Conservation (phyloP, 2,888 invertebrate genomes). For the Lasius platythorax region DNA sequence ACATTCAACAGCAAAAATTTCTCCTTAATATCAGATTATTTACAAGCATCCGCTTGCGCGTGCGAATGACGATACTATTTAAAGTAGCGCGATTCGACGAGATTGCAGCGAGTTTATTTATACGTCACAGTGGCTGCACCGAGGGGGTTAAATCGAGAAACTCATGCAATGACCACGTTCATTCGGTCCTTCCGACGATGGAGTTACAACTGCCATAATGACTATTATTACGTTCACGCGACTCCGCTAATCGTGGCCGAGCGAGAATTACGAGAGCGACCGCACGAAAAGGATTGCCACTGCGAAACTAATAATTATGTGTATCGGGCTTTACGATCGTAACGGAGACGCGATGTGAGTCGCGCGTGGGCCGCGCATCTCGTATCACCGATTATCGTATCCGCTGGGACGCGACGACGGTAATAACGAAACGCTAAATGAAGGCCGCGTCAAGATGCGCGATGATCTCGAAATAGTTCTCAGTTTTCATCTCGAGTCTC, state of each 20-base stretch:
- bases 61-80: conserved; percentile 26
- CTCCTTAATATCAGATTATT: background rate
- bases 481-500: background rate
- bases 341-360: conserved; percentile 11
- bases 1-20: background rate
- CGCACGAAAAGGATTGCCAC: conserved; percentile 47
- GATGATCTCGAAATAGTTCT: conserved; percentile 30
- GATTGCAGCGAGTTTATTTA: conserved; percentile 24
- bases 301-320: conserved; percentile 38
- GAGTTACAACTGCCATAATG: conserved; percentile 50
- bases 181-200: conserved; percentile 49
- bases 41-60: conserved; percentile 1
- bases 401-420: conserved; percentile 1
- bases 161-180: conserved; percentile 35
- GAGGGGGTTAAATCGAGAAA: conserved; percentile 50
- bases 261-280: conserved; percentile 42
- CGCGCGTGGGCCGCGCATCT: conserved; percentile 20
- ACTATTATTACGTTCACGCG: conserved; percentile 59
- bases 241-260: conserved; percentile 43
- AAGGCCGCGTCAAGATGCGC: background rate
- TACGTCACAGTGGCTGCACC: conserved; percentile 48
- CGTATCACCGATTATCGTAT: conserved; percentile 28
- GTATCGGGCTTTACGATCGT: conserved; percentile 48
- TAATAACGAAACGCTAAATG: conserved; percentile 42
- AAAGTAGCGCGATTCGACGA: conserved; percentile 17